These are phyloP conservation scores for Heliothis peltigera DNA, from an alignment of 2,888 invertebrate species.

Conservation along the genomic window DNA sequence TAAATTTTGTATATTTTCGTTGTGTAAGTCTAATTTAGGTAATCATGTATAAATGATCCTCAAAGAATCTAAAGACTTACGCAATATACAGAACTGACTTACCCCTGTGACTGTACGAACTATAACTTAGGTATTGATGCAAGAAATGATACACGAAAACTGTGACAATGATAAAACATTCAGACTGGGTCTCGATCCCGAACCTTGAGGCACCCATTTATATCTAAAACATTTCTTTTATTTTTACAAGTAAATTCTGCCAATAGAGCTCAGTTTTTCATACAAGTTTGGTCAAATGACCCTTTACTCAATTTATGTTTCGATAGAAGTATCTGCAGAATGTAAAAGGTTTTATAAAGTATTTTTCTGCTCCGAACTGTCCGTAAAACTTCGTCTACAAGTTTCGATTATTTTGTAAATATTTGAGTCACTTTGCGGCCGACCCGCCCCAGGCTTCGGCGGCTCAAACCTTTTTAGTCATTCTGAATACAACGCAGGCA, in stretches of 20 bases:
- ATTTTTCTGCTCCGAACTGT: constrained; percentile 8
- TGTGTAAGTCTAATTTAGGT: too few species aligned
- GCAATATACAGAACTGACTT: too few species aligned
- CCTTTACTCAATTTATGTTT: constrained; percentile 33
- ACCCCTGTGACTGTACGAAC: too few species aligned
- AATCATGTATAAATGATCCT: too few species aligned
- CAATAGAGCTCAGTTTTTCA: constrained; percentile 1
- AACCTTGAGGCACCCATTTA: background rate
- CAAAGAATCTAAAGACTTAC: too few species aligned
- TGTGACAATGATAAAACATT: constrained; percentile 1
- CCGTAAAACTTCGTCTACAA: constrained; percentile 33
- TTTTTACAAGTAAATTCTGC: background rate
- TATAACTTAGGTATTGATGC: background rate
- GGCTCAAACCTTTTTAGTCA: constrained; percentile 41
- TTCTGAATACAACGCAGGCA: constrained; percentile 42
- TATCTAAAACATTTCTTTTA: background rate
- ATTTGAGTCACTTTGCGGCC: constrained; percentile 45
- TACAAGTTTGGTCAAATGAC: constrained; percentile 1
- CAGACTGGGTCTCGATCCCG: background rate
- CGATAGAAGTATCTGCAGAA: constrained; percentile 15
- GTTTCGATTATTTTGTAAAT: constrained; percentile 53
- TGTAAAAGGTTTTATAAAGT: constrained; percentile 17
- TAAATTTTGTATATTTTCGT: too few species aligned
- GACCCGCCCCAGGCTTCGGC: constrained; percentile 27
- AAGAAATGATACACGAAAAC: background rate